These are phyloP conservation scores for Ichneumoninae sp. DNA, from an alignment of 2,888 invertebrate species.

Conservation along the genomic window DNA sequence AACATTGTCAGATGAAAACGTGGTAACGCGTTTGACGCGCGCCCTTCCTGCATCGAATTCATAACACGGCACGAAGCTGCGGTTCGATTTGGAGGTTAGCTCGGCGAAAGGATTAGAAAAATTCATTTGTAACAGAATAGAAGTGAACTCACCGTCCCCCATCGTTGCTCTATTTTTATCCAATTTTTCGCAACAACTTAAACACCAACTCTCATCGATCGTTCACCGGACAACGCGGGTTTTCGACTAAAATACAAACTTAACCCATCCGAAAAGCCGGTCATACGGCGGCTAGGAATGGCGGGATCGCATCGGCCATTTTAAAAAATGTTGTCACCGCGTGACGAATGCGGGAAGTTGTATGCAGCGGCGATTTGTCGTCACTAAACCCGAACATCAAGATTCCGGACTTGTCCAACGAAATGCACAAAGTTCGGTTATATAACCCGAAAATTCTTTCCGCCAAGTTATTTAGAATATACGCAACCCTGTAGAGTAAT, in stretches of 20 bases:
- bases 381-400: too few relatives aligned
- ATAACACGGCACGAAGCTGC: neutral
- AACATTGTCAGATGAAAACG: slow-evolving; percentile 18
- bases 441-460: too few relatives aligned
- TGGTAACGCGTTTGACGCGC: neutral
- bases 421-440: too few relatives aligned
- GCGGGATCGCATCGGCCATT: slow-evolving; percentile 45
- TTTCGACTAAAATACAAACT: neutral
- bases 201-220: neutral
- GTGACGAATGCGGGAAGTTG: neutral
- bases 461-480: too few relatives aligned
- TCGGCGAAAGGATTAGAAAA: neutral
- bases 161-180: slow-evolving; percentile 25
- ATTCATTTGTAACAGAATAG: neutral
- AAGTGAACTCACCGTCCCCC: slow-evolving; percentile 55
- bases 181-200: neutral
- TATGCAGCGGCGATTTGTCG: too few relatives aligned
- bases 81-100: slow-evolving; percentile 52
- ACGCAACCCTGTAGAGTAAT: too few relatives aligned
- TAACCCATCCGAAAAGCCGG: slow-evolving; percentile 51
- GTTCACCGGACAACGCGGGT: neutral
- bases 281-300: slow-evolving; percentile 47
- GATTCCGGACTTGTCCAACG: too few relatives aligned
- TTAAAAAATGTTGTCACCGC: slow-evolving; percentile 22
- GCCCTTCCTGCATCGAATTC: neutral